These are phyloP conservation scores for Sciurus vulgaris DNA, from an alignment of 2,797 vertebrate genomes.

Conservation along the genomic window DNA sequence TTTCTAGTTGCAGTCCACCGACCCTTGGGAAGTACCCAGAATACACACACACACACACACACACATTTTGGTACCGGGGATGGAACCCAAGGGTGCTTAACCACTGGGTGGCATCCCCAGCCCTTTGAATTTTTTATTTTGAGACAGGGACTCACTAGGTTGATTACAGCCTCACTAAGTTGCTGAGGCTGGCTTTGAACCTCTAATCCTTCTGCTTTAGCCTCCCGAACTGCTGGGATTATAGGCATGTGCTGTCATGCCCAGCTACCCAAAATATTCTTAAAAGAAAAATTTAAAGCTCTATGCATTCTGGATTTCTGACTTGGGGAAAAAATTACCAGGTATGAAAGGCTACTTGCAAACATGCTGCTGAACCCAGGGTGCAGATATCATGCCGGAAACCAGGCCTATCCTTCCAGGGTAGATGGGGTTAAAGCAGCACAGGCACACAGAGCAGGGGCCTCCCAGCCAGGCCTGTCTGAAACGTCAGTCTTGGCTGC, in stretches of 20 bases:
- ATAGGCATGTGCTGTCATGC: too few relatives aligned
- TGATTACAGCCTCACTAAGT: too few relatives aligned
- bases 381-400: background rate
- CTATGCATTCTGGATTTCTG: background rate
- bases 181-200: too few relatives aligned
- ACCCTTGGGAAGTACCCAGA: constrained; percentile 27
- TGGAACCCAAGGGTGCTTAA: too few relatives aligned
- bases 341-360: background rate
- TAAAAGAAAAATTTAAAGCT: background rate
- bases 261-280: background rate
- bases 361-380: background rate
- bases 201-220: too few relatives aligned
- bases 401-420: background rate
- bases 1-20: background rate
- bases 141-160: too few relatives aligned
- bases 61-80: too few relatives aligned
- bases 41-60: background rate
- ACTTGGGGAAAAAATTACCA: background rate
- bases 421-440: background rate
- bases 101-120: too few relatives aligned
- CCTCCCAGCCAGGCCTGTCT: background rate
- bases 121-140: too few relatives aligned
- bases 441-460: background rate
- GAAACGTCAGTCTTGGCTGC: background rate
- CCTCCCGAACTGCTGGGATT: too few relatives aligned